These are phyloP conservation scores for Torymus auratus DNA, from an alignment of 2,888 invertebrate species.

Conservation along the genomic window DNA sequence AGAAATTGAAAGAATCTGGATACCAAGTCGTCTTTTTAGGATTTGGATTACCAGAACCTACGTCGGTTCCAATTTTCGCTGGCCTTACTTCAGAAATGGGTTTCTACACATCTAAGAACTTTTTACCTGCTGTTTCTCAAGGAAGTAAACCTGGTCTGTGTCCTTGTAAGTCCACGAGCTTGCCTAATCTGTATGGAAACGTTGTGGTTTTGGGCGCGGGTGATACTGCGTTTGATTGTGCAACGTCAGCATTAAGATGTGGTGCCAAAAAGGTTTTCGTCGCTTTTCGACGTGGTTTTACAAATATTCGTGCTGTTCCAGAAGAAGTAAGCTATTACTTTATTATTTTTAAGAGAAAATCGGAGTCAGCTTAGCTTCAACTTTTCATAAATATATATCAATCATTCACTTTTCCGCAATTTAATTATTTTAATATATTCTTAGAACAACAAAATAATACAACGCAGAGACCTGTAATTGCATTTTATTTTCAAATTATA, in stretches of 20 bases:
- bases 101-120: slow-evolving; percentile 96
- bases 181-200: slow-evolving; percentile 88
- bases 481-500: too few species aligned
- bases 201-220: slow-evolving; percentile 97
- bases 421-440: neutral
- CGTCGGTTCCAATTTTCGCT: slow-evolving; percentile 86
- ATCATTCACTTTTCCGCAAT: too few species aligned
- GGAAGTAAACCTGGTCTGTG: slow-evolving; percentile 94
- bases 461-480: too few species aligned
- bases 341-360: too few species aligned
- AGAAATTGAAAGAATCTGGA: slow-evolving; percentile 81
- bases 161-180: slow-evolving; percentile 76
- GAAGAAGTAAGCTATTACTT: slow-evolving; percentile 86
- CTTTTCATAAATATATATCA: too few species aligned
- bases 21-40: slow-evolving; percentile 90
- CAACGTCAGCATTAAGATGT: slow-evolving; percentile 96
- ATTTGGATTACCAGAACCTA: slow-evolving; percentile 94
- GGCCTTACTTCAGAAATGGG: slow-evolving; percentile 87
- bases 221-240: slow-evolving; percentile 99
- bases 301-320: slow-evolving; percentile 96
- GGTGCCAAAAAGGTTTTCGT: slow-evolving; percentile 95
- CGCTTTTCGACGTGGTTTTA: slow-evolving; percentile 95
- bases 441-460: too few species aligned
- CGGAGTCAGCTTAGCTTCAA: too few species aligned
- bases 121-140: slow-evolving; percentile 90